Evolutionary conservation across 2,888 invertebrate genomes (phyloP).

Genomic region (Epinotia bilunana): DNA sequence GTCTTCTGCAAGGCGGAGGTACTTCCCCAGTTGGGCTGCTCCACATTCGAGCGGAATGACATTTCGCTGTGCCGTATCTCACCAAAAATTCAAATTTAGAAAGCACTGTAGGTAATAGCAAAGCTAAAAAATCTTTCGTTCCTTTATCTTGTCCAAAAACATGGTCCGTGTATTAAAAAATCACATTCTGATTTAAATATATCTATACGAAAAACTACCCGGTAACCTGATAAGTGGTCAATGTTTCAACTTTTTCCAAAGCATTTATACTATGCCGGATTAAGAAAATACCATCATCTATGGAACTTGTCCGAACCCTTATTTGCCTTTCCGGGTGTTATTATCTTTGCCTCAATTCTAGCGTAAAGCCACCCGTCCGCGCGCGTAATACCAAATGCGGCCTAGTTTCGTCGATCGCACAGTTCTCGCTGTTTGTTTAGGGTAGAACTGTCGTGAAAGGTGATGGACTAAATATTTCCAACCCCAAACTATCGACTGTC

Average conservation of each 20-base stretch:
- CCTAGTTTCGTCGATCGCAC: slow-evolving; percentile 76
- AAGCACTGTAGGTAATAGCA: too few relatives aligned
- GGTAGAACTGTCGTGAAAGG: slow-evolving; percentile 68
- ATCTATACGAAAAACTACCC: background rate
- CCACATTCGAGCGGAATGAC: too few relatives aligned
- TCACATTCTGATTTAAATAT: background rate
- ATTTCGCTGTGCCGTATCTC: too few relatives aligned
- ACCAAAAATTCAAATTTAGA: too few relatives aligned
- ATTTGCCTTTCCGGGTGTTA: slow-evolving; percentile 80
- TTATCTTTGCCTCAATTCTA: slow-evolving; percentile 79
- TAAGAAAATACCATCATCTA: slow-evolving; percentile 78
- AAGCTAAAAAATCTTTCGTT: too few relatives aligned
- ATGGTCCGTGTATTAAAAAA: background rate
- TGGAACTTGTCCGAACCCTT: slow-evolving; percentile 76
- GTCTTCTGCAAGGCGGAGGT: too few relatives aligned
- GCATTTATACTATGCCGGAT: slow-evolving; percentile 60
- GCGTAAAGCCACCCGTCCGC: slow-evolving; percentile 77
- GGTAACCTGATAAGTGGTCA: background rate
- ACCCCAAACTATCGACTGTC: slow-evolving; percentile 57
- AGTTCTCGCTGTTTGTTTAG: slow-evolving; percentile 82
- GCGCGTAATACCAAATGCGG: slow-evolving; percentile 83
- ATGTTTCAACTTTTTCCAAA: background rate
- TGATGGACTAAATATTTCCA: slow-evolving; percentile 77
- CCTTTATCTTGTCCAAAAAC: too few relatives aligned
- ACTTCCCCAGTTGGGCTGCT: too few relatives aligned